Percentiles rank a stretch among this genome's conserved stretches.
These are phyloP conservation scores for Bombus confusus DNA, from an alignment of 1,140 invertebrate genomes.

Conservation along the genomic window DNA sequence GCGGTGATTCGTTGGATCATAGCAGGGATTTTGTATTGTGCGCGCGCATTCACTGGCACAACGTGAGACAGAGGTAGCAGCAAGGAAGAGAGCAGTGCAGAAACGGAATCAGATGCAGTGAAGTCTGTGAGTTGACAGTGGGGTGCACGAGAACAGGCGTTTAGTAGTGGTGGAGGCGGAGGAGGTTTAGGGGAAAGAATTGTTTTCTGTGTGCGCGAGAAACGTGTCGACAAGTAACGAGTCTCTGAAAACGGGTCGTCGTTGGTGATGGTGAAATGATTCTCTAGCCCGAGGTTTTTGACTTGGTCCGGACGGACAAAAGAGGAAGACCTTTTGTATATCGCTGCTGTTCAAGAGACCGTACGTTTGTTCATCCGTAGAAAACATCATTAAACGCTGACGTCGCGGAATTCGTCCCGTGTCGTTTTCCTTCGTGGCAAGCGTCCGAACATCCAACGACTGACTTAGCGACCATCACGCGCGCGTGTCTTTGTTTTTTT, in stretches of 20 bases:
- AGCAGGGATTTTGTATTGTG: conserved; percentile 49
- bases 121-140: conserved; percentile 69
- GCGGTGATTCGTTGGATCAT: conserved; percentile 6
- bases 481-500: conserved; percentile 55
- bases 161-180: conserved; percentile 55
- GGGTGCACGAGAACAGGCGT: conserved; percentile 64
- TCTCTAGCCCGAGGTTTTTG: conserved; percentile 56
- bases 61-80: conserved; percentile 56
- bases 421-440: conserved; percentile 40
- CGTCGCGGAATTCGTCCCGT: conserved; percentile 40
- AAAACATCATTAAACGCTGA: conserved; percentile 46
- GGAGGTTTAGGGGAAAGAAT: conserved; percentile 58
- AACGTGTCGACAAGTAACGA: conserved; percentile 43
- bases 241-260: conserved; percentile 48
- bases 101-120: conserved; percentile 65
- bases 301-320: conserved; percentile 42
- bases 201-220: conserved; percentile 60
- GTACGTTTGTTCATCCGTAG: conserved; percentile 43
- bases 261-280: conserved; percentile 64
- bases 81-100: conserved; percentile 61
- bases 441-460: conserved; percentile 37
- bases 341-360: conserved; percentile 29
- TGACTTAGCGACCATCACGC: conserved; percentile 29
- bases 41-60: conserved; percentile 48
- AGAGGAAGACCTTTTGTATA: conserved; percentile 32